These are phyloP conservation scores for Labrus mixtus DNA, from an alignment of 2,113 vertebrate species.

Conservation along the genomic window DNA sequence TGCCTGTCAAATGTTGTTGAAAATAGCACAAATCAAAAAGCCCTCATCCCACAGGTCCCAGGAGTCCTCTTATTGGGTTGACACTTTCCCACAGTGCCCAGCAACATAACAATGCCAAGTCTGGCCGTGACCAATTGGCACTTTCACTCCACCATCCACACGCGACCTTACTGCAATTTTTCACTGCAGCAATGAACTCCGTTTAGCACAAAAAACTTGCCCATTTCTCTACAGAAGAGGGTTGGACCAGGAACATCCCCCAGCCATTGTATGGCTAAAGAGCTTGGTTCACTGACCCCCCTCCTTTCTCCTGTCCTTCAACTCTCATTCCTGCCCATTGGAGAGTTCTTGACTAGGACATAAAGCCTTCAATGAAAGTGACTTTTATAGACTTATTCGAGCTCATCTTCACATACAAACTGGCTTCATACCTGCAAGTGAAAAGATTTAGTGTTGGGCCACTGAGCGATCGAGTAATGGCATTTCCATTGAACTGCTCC, in stretches of 20 bases:
- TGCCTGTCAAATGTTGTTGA: conserved; percentile 89
- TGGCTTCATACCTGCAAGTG: conserved; percentile 90
- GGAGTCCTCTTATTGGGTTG: conserved; percentile 85
- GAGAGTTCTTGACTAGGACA: conserved; percentile 90
- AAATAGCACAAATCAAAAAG: conserved; percentile 86
- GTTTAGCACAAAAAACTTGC: conserved; percentile 66
- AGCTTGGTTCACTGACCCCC: conserved; percentile 79
- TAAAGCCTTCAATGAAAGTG: conserved; percentile 95
- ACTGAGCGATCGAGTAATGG: conserved; percentile 82
- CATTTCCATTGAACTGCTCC: conserved; percentile 83
- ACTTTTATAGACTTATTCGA: conserved; percentile 99
- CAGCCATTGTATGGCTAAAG: conserved; percentile 79
- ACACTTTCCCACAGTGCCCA: conserved; percentile 88
- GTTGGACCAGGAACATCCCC: conserved; percentile 81
- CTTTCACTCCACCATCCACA: conserved; percentile 97
- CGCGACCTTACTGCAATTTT: conserved; percentile 97
- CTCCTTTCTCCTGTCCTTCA: conserved; percentile 90
- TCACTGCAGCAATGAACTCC: conserved; percentile 95
- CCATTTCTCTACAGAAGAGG: conserved; percentile 81
- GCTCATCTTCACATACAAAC: conserved; percentile 97
- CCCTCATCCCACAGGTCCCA: conserved; percentile 85
- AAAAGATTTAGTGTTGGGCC: conserved; percentile 90
- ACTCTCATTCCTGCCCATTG: conserved; percentile 88
- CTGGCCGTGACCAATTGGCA: conserved; percentile 93
- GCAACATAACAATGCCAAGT: conserved; percentile 88